Evolutionary conservation across 1,140 invertebrate species (phyloP).

Genomic region (Drosophila lacteicornis): DNA sequence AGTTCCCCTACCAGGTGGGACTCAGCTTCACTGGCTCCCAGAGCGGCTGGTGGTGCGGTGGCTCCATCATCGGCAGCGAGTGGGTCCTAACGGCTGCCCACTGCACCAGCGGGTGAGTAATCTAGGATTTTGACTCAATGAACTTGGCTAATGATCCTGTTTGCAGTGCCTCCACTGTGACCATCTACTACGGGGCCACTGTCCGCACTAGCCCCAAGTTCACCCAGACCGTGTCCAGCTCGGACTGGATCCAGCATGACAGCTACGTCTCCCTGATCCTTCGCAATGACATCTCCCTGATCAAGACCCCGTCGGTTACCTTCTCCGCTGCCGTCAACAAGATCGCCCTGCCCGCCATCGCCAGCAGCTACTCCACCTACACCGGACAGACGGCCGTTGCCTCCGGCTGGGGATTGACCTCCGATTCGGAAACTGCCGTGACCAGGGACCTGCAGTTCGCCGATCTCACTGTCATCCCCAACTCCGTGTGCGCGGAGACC

Average conservation of each 20-base stretch:
- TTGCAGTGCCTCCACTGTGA: slow-evolving; percentile 34
- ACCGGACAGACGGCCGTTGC: slow-evolving; percentile 33
- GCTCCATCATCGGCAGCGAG: slow-evolving; percentile 85
- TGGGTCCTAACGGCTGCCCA: slow-evolving; percentile 87
- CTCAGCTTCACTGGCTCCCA: slow-evolving; percentile 77
- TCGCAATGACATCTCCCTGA: slow-evolving; percentile 48
- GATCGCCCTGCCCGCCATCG: slow-evolving; percentile 27
- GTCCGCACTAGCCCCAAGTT: slow-evolving; percentile 48
- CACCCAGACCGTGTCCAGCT: slow-evolving; percentile 37
- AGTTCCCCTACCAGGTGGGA: slow-evolving; percentile 86
- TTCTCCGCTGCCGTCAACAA: slow-evolving; percentile 26
- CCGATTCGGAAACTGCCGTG: slow-evolving; percentile 18
- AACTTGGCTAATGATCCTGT: neutral
- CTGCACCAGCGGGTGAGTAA: slow-evolving; percentile 77
- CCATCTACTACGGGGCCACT: slow-evolving; percentile 46
- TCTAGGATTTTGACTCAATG: neutral
- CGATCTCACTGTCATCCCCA: slow-evolving; percentile 26
- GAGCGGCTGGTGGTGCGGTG: slow-evolving; percentile 86
- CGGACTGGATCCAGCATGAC: slow-evolving; percentile 47
- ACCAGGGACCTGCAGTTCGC: slow-evolving; percentile 29
- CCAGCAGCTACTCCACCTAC: slow-evolving; percentile 37
- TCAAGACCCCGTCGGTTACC: slow-evolving; percentile 26
- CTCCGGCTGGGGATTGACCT: slow-evolving; percentile 50
- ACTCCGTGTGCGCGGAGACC: slow-evolving; percentile 12
- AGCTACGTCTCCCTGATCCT: slow-evolving; percentile 36